Evolutionary conservation across 2,797 vertebrate genomes (phyloP).

Genomic region (Coccyzus lansbergi): DNA sequence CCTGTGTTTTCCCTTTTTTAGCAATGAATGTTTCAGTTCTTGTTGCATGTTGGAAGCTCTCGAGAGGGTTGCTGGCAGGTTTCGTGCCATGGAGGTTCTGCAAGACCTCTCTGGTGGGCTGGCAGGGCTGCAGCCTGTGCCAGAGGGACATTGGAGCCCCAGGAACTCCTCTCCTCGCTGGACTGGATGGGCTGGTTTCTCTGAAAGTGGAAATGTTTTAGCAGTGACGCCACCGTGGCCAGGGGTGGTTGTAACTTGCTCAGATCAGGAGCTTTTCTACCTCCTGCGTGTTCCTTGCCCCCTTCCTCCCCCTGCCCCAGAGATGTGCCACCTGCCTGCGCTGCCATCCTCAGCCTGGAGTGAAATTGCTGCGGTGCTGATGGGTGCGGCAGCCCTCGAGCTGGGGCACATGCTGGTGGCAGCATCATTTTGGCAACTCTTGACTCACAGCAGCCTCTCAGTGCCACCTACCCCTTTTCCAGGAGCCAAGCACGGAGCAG

Average conservation of each 20-base stretch:
- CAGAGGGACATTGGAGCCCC: neutral
- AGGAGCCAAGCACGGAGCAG: accelerated
- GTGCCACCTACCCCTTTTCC: neutral
- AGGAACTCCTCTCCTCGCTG: neutral
- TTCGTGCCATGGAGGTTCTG: neutral
- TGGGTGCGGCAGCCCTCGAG: neutral
- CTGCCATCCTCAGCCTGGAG: accelerated
- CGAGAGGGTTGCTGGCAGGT: neutral
- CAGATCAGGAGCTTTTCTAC: constrained; percentile 16
- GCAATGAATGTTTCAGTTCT: neutral
- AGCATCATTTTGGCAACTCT: neutral
- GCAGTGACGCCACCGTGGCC: constrained; percentile 42
- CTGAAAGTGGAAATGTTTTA: constrained; percentile 42
- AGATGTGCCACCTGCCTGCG: neutral
- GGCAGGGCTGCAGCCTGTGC: neutral
- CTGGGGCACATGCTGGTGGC: neutral
- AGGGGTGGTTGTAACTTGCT: constrained; percentile 49
- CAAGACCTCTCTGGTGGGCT: neutral
- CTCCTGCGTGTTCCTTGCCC: neutral
- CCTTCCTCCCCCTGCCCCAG: neutral
- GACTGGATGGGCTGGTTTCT: constrained; percentile 65
- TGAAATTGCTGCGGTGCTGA: neutral
- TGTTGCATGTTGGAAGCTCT: neutral
- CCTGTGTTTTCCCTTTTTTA: neutral
- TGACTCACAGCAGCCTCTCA: neutral